Evolutionary conservation across 2,888 invertebrate genomes (phyloP).

Genomic region (Psylliodes chrysocephalus): DNA sequence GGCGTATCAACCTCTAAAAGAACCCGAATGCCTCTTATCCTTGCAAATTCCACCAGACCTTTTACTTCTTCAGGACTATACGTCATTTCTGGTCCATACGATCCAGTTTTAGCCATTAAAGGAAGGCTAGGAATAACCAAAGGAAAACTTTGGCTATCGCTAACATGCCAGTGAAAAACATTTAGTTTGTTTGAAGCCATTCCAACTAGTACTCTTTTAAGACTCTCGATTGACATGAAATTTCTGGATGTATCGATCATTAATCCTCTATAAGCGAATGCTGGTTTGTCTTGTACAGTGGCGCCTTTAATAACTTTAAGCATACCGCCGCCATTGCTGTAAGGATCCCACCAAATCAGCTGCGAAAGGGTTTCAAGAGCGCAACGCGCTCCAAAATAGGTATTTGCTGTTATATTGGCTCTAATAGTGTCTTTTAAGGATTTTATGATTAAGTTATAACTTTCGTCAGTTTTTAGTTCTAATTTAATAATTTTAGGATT

Average conservation of each 20-base stretch:
- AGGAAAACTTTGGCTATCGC: conserved; percentile 94
- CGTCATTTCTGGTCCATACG: conserved; percentile 78
- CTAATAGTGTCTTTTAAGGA: conserved; percentile 65
- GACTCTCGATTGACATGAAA: conserved; percentile 79
- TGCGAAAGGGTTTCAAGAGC: conserved; percentile 83
- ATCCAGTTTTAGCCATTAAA: conserved; percentile 83
- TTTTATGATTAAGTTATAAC: conserved; percentile 74
- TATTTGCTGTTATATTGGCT: conserved; percentile 73
- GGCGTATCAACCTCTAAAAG: conserved; percentile 92
- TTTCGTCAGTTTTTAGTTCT: conserved; percentile 77
- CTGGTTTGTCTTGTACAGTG: conserved; percentile 80
- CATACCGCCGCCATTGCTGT: conserved; percentile 67
- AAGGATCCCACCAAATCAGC: conserved; percentile 81
- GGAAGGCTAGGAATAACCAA: conserved; percentile 81
- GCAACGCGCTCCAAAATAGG: conserved; percentile 82
- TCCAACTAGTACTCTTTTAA: conserved; percentile 81
- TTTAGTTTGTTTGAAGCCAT: conserved; percentile 93
- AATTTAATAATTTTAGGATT: conserved; percentile 67
- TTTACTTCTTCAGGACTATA: conserved; percentile 78
- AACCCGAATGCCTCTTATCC: conserved; percentile 85
- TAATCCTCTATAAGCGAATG: conserved; percentile 83
- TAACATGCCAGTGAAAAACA: conserved; percentile 92
- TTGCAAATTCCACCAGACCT: conserved; percentile 80
- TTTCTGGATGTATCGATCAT: conserved; percentile 93
- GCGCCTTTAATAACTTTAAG: conserved; percentile 75